Base-by-base conservation (phyloP, 2,888 invertebrate species). In the Hemithea aestivaria region DNA sequence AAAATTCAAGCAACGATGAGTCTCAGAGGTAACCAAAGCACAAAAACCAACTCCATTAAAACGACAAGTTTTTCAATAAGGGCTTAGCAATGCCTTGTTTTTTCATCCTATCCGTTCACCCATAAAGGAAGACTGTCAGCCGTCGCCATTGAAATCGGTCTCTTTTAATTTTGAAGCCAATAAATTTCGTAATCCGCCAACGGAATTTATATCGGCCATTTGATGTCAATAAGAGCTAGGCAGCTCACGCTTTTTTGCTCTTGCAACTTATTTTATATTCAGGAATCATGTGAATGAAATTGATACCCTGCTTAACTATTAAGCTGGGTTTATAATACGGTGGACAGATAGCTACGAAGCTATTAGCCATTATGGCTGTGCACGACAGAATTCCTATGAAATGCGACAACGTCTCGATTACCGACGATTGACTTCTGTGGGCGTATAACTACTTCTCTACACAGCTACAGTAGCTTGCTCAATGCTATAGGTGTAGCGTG, bases 131-230 rank as follows among this genome's bases (percentile, higher is more conserved):
- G 63, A 62, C 72, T 77, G 82, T 82, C 83, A 80, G 58, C 66
- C 58, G 66, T 70, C 68, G 61, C 82, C 79, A 83, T 84, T 84
- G 83, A 84, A 83, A 80, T 82, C 84, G 84, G 84, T 74, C 78
- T 76, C 81, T 66, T 84, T 85, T 83, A 84, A 83, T 84, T 85
- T 83, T 79, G 75, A 85, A 73, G 68, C 75, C 77, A 82, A 83
- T 85, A 83, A 84, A 85, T 83, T 80, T 82, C 65, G 82, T 80
- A 83, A 85, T 83, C 80, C 78, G 82, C 83, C 84, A 81, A 67
- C 64, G 66, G 81, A 81, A 82, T 84, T 81, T 83, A 83, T 83
- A 82, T 83, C 80, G 77, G 58, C 81, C 74, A 81, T 83, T 84
- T 82, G 83, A 80, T 70, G 84, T 79, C 83, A 80, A 82, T 81